Evolutionary conservation across 1,140 invertebrate genomes (phyloP), one percentile per base, ranked within the genome.

Genomic region (Ladona fulva): DNA sequence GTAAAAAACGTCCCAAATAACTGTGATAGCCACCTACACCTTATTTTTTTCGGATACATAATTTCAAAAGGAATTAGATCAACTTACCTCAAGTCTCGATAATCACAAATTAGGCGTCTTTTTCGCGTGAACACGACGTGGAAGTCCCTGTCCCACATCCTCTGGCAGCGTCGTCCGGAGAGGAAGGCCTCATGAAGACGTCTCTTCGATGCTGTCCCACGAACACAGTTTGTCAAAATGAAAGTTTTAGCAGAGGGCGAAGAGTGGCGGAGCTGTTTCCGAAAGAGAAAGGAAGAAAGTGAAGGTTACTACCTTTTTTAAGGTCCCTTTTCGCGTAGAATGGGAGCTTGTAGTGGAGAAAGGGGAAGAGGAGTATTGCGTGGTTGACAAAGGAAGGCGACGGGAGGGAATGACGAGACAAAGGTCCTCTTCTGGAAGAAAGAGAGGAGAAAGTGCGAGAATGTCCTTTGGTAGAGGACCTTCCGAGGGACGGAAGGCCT

Each of bases 241-340:
- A 66, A 22, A 66, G 52, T 16, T 66, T 66, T 16, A 12, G 52
- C 14, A 66, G 52, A 66, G 52, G 52, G 52, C 16, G 52, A 22
- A 66, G 14, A 19, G 16, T 12, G 52, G 52, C n/a, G n/a, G n/a
- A n/a, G n/a, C 14, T 12, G 52, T 8, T 37, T 37, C 29, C 29
- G 52, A 66, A 66, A 66, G 52, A 66, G 52, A 66, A 66, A 66
- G n/a, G 52, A 22, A 19, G 52, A 66, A 66, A 66, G 52, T 66
- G 52, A 66, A 66, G 52, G 52, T 66, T 66, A 11, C n/a, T n/a
- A 11, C 44, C 52, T 66, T 66, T 66, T 66, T 66, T 66, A 16
- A 22, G n/a, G 52, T 12, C 52, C 44, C 44, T 52, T 52, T 52
- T 66, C n/a, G 52, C 52, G 52, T 22, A 66, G 52, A 22, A 66